phyloP scores from a whole-genome alignment of 2,888 invertebrate genomes.

The Zele albiditarsus region DNA sequence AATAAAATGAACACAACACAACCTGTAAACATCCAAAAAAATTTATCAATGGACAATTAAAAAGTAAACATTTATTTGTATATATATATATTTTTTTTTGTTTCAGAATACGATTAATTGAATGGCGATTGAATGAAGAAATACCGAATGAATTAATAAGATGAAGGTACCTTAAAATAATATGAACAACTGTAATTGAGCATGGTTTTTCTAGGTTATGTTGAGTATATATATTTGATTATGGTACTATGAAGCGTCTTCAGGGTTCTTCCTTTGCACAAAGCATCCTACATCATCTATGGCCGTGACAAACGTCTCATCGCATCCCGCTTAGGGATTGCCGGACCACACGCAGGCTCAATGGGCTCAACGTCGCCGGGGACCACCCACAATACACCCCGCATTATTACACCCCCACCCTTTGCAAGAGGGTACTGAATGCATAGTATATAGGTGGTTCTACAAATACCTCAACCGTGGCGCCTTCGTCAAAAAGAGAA shows the following conservation, averaged over 20 bases:
- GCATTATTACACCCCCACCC: constrained; percentile 44
- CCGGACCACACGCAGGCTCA: constrained; percentile 64
- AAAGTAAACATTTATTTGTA: not conserved
- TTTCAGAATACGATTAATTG: constrained; percentile 38
- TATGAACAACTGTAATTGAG: constrained; percentile 22
- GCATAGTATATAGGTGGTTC: not conserved
- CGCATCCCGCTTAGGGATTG: constrained; percentile 58
- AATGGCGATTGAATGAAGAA: constrained; percentile 15
- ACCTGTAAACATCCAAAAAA: not conserved
- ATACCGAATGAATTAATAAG: constrained; percentile 10
- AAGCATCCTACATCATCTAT: constrained; percentile 61
- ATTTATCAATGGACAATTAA: not conserved
- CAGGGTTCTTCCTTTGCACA: constrained; percentile 53
- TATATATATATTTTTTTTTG: not conserved
- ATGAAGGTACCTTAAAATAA: constrained; percentile 25
- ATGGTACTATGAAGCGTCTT: constrained; percentile 53
- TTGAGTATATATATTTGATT: constrained; percentile 26
- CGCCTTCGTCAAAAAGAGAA: not conserved
- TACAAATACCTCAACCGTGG: not conserved
- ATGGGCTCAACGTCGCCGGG: constrained; percentile 48
- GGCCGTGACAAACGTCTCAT: constrained; percentile 53
- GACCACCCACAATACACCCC: constrained; percentile 64
- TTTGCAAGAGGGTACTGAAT: constrained; percentile 1
- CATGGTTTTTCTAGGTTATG: constrained; percentile 21
- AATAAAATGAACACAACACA: not conserved